Base-by-base conservation (phyloP, 2,113 vertebrate species). In the Columba livia region DNA sequence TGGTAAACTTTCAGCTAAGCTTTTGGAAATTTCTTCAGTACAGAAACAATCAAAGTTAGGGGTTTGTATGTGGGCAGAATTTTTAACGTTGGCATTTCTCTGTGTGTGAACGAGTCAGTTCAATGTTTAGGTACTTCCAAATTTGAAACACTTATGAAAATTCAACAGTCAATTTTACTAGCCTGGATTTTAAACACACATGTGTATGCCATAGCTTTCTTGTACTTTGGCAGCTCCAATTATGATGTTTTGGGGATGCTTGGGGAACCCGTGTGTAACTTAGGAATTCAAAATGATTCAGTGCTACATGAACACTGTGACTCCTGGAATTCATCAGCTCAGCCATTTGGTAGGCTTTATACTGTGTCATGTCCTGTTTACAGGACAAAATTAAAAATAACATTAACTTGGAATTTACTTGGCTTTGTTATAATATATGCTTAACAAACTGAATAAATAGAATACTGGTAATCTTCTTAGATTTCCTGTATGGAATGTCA, bases 161-260 rank as follows among this genome's bases (percentile, higher is more conserved):
- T 40, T 85, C 28, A 57, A 15, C 10, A 53, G 21, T 5, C 3
- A 31, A 3, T 53, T 88, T 66, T 18, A 0, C 12, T 60, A 53
- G 11, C 34, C 24, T 61, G 38, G 50, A 26, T 56, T 85, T 90
- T 61, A 44, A 64, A 31, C 4, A 38, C 12, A 20, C 10, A 10
- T 3, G 1, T 10, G 2, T 9, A 11, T 51, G 34, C 6, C 12
- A 25, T 11, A 58, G 9, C 3, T 44, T 4, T 79, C 21, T 51
- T 54, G 7, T 51, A 58, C 21, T 64, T 67, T 17, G 28, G n/a
- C 10, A 15, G 6, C 1, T 62, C 29, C 51, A 61, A 79, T 64
- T 40, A 36, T 62, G 62, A 51, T 28, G 1, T 10, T 36, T 47
- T 47, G 44, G 44, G 44, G 44, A 47, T 47, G 44, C 44, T 1